These are phyloP conservation scores for Saccopteryx leptura DNA, from an alignment of 2,113 vertebrate genomes.

Conservation along the genomic window DNA sequence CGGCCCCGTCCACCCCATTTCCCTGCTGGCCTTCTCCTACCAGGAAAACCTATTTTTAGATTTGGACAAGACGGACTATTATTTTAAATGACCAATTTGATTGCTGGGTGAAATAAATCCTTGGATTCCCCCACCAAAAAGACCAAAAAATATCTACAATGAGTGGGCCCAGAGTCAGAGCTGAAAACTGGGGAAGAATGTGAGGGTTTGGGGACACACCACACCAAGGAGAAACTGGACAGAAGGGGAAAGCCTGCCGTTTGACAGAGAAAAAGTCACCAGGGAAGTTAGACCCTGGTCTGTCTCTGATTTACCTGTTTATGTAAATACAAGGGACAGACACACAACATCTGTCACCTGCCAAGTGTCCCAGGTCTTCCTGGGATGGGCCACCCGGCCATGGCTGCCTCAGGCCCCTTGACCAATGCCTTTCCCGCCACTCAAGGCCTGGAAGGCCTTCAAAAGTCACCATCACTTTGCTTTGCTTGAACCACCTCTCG, in stretches of 20 bases:
- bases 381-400: accelerated
- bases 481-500: background rate
- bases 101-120: constrained; percentile 56
- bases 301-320: background rate
- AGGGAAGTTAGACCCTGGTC: background rate
- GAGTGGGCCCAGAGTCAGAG: background rate
- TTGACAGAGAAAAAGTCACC: background rate
- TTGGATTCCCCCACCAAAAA: background rate
- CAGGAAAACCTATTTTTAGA: constrained; percentile 60
- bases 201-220: accelerated
- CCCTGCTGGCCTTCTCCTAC: background rate
- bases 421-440: accelerated
- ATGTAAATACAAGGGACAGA: background rate
- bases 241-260: background rate
- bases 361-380: background rate
- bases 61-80: constrained; percentile 57
- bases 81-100: constrained; percentile 64
- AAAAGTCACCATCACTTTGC: accelerated
- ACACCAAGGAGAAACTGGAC: accelerated
- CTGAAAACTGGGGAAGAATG: background rate
- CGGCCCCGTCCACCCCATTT: background rate
- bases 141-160: background rate
- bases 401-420: background rate
- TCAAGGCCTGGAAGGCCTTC: too few species aligned
- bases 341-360: background rate